Evolutionary conservation across 2,888 invertebrate species (phyloP), one percentile per base, ranked within the genome.

Genomic region (Nycteola revayana): DNA sequence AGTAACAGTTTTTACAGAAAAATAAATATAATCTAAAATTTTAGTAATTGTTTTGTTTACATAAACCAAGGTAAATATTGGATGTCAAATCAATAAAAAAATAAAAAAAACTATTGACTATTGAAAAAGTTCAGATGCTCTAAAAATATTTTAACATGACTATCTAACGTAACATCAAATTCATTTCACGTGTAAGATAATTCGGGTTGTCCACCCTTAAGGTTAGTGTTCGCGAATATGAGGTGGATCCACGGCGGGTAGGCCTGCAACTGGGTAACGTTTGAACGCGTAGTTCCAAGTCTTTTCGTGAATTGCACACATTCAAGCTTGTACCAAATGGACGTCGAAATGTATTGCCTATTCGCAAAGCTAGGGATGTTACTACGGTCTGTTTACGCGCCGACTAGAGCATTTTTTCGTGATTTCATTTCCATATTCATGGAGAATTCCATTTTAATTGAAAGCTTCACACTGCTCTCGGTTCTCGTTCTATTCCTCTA

Each of bases 231-330:
- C 49, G 47, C 42, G 45, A 50, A 54, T 59, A 65, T 54, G 55
- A 62, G 38, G 48, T 29, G 32, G 46, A 49, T 44, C 36, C 41
- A 40, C 39, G 35, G 35, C 28, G 21, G 38, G 51, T 49, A 57
- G 57, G 54, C 44, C 42, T 42, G 46, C 45, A 50, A 32, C 41
- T 45, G 38, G 32, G 42, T 39, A 40, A 48, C 49, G 25, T 47
- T 48, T 30, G 26, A 39, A 27, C 25, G 45, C 26, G 42, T 41
- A 36, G 40, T n/a, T n/a, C 38, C 45, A 32, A 64, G 60, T 57
- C 45, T 67, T 68, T 55, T 42, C 57, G 57, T 35, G 56, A 62
- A 70, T 69, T 70, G 66, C 62, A 60, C 52, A 60, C 68, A 59
- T 58, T 57, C 57, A 50, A 57, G 61, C 64, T 56, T 58, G 64